Evolutionary conservation across 2,113 vertebrate species (phyloP).

Genomic region (Haemorhous mexicanus): DNA sequence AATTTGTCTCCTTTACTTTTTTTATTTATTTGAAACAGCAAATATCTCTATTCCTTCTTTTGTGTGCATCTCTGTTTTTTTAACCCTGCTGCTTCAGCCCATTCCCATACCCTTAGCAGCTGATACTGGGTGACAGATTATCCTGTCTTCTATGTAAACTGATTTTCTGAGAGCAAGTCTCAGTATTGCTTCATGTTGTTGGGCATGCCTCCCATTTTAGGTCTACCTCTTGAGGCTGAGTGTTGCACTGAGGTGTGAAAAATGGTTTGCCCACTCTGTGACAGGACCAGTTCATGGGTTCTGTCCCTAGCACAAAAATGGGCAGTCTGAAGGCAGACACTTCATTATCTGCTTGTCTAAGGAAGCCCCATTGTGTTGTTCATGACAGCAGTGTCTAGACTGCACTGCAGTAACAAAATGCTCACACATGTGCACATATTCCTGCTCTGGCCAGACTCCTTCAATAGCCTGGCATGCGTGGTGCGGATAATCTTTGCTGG

Average conservation of each 20-base stretch:
- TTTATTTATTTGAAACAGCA: not conserved
- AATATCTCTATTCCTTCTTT: not conserved
- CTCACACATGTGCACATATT: not conserved
- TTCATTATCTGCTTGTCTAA: not conserved
- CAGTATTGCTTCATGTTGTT: not conserved
- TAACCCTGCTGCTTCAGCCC: not conserved
- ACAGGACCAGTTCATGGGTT: not conserved
- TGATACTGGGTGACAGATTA: not conserved
- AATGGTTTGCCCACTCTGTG: not conserved
- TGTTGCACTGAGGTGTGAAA: not conserved
- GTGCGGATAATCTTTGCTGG: not conserved
- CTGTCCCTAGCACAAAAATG: not conserved
- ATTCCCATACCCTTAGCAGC: not conserved
- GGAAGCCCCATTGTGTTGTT: not conserved
- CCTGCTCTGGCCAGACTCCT: not conserved
- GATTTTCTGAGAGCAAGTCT: not conserved
- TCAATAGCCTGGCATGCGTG: not conserved
- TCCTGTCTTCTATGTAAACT: not conserved
- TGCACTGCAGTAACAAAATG: not conserved
- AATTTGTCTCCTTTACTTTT: not conserved
- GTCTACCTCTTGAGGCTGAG: not conserved
- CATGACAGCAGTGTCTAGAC: not conserved
- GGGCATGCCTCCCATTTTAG: not conserved
- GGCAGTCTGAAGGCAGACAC: not conserved
- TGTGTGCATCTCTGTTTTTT: not conserved